Base-by-base conservation (phyloP, 2,113 vertebrate genomes). In the Clarias batrachus region DNA sequence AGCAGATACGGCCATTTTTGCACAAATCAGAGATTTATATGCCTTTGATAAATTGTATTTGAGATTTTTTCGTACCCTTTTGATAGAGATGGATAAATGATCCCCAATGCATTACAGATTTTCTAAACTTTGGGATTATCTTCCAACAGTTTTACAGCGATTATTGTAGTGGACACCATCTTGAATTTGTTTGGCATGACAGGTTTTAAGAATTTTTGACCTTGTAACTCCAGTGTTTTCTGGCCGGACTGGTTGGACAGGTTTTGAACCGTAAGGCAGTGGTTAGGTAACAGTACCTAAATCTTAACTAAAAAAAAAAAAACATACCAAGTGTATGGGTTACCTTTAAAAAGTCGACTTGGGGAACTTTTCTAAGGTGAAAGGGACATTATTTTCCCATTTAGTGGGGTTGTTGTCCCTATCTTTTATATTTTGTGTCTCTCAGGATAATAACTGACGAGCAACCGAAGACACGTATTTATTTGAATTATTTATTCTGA, bases 381-480 rank as follows among this genome's bases (percentile, higher is more conserved):
- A 5, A 27, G 37, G 78, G 60, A 81, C 57, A 48, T 79, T 41
- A 30, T 79, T 62, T 78, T 87, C 52, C 57, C 60, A 77, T 25
- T 52, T 76, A 62, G 9, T 78, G n/a, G 59, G 52, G 59, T 66
- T 56, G 48, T 52, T 14, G 65, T 80, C 52, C 83, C 65, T 81
- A n/a, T 57, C n/a, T 74, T 63, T 85, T 17, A 71, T 73, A 7
- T 86, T 57, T 81, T 74, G 81, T 77, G 80, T 78, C 85, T 88
- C 77, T 90, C 85, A 90, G 85, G 89, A 80, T 82, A 76, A n/a
- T 84, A 70, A 87, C 85, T 86, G 76, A 88, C 62, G 74, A 86
- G 87, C 85, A 90, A 87, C 89, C 63, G 71, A 90, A 76, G 89
- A 88, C 87, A 88, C 84, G 60, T 83, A 57, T 87, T 90, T 86